These are phyloP conservation scores for Neosilurus mollespiculum DNA, from an alignment of 2,797 vertebrate genomes.

Conservation along the genomic window DNA sequence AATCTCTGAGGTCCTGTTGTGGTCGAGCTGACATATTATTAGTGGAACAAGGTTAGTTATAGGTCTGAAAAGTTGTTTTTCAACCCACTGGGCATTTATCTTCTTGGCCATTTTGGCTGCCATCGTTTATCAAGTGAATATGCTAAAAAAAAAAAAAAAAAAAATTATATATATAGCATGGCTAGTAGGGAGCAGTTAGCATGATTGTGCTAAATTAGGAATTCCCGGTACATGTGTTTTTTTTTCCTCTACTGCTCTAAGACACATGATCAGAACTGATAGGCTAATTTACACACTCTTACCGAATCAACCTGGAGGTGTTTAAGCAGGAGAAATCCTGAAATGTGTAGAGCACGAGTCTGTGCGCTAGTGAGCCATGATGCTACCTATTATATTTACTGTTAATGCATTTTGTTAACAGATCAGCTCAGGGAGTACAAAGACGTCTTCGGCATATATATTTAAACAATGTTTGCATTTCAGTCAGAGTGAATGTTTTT, in stretches of 20 bases:
- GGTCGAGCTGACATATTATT: constrained; percentile 36
- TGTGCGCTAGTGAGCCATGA: neutral
- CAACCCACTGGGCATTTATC: constrained; percentile 41
- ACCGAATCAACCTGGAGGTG: neutral
- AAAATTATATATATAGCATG: neutral
- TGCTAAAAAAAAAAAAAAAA: neutral
- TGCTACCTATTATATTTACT: neutral
- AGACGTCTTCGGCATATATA: neutral
- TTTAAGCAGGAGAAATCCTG: neutral
- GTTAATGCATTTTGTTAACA: neutral
- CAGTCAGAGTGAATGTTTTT: neutral
- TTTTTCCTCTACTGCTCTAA: neutral
- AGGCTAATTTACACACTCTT: neutral
- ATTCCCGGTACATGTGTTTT: neutral
- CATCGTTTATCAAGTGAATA: neutral
- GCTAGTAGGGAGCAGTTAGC: neutral
- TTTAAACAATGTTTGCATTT: neutral
- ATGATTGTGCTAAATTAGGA: neutral
- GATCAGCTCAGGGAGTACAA: neutral
- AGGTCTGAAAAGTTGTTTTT: constrained; percentile 42
- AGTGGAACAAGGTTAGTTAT: constrained; percentile 34
- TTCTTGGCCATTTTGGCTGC: constrained; percentile 28
- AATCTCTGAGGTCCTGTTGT: constrained; percentile 46
- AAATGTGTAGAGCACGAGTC: no score
- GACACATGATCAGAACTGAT: neutral